Evolutionary conservation across 2,888 invertebrate genomes (phyloP).

Genomic region (Platycheirus albimanus): DNA sequence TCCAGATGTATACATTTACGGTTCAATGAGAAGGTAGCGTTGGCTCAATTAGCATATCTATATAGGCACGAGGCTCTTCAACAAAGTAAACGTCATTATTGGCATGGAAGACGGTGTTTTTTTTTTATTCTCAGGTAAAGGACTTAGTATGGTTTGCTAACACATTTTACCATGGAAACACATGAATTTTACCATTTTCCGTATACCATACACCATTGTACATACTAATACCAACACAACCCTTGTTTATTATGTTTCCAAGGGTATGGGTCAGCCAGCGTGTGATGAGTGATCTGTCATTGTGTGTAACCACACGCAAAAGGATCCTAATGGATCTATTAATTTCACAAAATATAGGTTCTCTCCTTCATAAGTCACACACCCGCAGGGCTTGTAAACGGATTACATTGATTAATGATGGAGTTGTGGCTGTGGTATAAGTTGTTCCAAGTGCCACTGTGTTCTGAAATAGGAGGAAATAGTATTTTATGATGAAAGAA

Average conservation of each 20-base stretch:
- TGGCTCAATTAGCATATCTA: constrained; percentile 65
- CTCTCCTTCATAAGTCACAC: constrained; percentile 68
- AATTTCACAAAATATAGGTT: constrained; percentile 72
- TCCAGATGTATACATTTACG: constrained; percentile 48
- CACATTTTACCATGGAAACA: constrained; percentile 12
- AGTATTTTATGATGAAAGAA: too few relatives aligned
- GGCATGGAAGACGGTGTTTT: constrained; percentile 11
- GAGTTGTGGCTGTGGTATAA: constrained; percentile 40
- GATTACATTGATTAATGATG: constrained; percentile 72
- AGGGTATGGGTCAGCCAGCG: constrained; percentile 51
- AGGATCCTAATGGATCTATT: constrained; percentile 72
- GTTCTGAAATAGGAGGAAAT: constrained; percentile 21
- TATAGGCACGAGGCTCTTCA: constrained; percentile 44
- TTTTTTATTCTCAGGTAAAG: constrained; percentile 19
- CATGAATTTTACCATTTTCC: constrained; percentile 53
- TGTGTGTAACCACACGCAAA: constrained; percentile 63
- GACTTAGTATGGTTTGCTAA: constrained; percentile 2
- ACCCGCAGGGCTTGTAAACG: constrained; percentile 56
- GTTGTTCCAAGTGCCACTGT: constrained; percentile 41
- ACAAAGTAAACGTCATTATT: constrained; percentile 3
- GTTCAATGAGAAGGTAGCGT: constrained; percentile 47
- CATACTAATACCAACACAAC: constrained; percentile 4
- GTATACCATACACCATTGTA: too few relatives aligned
- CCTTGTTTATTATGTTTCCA: not conserved
- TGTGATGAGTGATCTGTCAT: constrained; percentile 70